Evolutionary conservation across 2,113 vertebrate species (phyloP), one percentile per base, ranked within the genome.

Genomic region (Craseonycteris thonglongyai): DNA sequence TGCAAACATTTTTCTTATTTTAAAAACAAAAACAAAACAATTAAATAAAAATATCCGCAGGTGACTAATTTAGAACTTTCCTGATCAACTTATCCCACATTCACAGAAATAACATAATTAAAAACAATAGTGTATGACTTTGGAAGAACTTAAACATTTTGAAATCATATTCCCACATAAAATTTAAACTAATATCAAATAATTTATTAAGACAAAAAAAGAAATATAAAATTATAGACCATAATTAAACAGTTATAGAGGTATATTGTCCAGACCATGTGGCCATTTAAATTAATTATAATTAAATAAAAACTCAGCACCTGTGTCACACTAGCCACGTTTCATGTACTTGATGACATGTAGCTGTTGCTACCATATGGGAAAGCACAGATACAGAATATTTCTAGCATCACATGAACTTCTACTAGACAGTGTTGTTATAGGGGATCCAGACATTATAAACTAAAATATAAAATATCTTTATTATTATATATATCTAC

Each of bases 41-140:
- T 61, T 68, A 56, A 86, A 66, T 75, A 45, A 92, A 90, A 83
- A 74, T 86, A 94, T 26, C 15, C 69, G 40, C 10, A 91, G 26
- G 12, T 91, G 35, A 49, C 22, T 21, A 19, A 63, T 38, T 88
- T 65, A 90, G 15, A 71, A 89, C 10, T 65, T 79, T 92, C 75
- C 38, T 86, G 6, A 68, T 81, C 26, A 38, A 66, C 51, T 19
- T 33, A 82, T 49, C 35, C 16, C 51, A 58, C 30, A 76, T 56
- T 85, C 28, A 87, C 8, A 93, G n/a, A 89, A 89, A 81, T 30
- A 75, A 71, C 12, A 49, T 42, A 93, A 85, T 58, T 93, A 85
- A 89, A 89, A 91, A 84, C 30, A 90, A 84, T 22, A 93, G 49
- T 83, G 47, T 2, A 16, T 12, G 15, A 38, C 26, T 69, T 12